Conservation (phyloP, 2,113 vertebrate species). For the Salvelinus sp. region DNA sequence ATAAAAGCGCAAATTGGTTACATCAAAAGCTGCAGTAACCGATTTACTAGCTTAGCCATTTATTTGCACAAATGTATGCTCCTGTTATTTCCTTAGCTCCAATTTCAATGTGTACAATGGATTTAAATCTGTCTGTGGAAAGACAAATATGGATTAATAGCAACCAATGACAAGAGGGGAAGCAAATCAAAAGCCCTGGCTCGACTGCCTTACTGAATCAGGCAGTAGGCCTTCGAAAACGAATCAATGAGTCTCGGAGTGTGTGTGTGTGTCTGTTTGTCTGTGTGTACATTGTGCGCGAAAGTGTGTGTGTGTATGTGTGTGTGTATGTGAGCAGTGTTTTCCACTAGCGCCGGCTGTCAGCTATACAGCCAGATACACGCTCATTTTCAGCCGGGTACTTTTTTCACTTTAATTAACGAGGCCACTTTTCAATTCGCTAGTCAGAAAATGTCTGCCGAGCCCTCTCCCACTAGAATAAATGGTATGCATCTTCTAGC, state of each 20-base stretch:
- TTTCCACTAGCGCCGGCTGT: too few species aligned
- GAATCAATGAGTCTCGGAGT: constrained; percentile 40
- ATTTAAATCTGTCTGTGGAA: constrained; percentile 36
- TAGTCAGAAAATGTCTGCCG: too few species aligned
- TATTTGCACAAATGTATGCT: constrained; percentile 20
- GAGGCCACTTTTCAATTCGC: too few species aligned
- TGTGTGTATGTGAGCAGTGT: not conserved
- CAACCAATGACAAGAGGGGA: constrained; percentile 58
- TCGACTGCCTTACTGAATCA: constrained; percentile 57
- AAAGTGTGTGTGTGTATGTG: constrained; percentile 1
- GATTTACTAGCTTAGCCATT: constrained; percentile 20
- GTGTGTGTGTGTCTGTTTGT: constrained; percentile 4
- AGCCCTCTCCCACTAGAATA: too few species aligned
- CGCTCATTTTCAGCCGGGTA: too few species aligned
- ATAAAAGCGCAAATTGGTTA: not conserved
- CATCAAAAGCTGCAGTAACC: constrained; percentile 34
- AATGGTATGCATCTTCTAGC: too few species aligned
- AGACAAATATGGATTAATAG: constrained; percentile 53
- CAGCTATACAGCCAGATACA: too few species aligned
- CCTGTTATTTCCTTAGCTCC: constrained; percentile 33
- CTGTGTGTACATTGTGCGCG: not conserved
- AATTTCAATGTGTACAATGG: constrained; percentile 52
- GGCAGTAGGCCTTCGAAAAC: constrained; percentile 40
- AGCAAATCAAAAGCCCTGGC: constrained; percentile 54
- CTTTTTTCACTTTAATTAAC: too few species aligned